Evolutionary conservation across 2,113 vertebrate genomes (phyloP).

Genomic region (Planiliza haematocheilus): DNA sequence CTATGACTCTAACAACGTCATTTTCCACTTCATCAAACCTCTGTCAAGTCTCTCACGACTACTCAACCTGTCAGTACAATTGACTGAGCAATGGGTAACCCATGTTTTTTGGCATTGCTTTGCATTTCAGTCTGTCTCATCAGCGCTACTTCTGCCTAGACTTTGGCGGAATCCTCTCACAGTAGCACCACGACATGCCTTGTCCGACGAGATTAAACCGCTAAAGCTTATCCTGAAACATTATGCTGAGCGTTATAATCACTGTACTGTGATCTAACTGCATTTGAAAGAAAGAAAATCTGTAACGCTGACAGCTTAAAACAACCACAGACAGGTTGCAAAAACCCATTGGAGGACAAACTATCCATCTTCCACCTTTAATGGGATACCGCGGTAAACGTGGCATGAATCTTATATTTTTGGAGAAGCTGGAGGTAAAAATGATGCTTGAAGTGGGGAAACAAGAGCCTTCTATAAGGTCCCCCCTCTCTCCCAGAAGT

Average conservation of each 20-base stretch:
- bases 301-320: conserved; percentile 12
- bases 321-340: neutral
- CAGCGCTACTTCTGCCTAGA: neutral
- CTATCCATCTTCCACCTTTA: neutral
- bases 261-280: no score
- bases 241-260: no score
- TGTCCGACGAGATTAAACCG: neutral
- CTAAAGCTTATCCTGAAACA: neutral
- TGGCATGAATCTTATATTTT: neutral
- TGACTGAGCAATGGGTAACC: neutral
- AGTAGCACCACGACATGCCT: neutral
- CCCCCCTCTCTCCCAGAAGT: neutral
- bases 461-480: neutral
- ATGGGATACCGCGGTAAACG: no score
- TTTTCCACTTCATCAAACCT: neutral
- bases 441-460: neutral
- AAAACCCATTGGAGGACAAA: conserved; percentile 13
- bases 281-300: no score
- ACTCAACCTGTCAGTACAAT: no score
- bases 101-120: neutral
- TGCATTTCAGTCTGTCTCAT: conserved; percentile 1
- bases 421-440: conserved; percentile 20
- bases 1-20: neutral
- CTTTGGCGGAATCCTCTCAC: neutral
- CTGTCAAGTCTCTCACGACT: no score